These are phyloP conservation scores for Agrypnia vestita DNA, from an alignment of 1,140 invertebrate species.

Conservation along the genomic window DNA sequence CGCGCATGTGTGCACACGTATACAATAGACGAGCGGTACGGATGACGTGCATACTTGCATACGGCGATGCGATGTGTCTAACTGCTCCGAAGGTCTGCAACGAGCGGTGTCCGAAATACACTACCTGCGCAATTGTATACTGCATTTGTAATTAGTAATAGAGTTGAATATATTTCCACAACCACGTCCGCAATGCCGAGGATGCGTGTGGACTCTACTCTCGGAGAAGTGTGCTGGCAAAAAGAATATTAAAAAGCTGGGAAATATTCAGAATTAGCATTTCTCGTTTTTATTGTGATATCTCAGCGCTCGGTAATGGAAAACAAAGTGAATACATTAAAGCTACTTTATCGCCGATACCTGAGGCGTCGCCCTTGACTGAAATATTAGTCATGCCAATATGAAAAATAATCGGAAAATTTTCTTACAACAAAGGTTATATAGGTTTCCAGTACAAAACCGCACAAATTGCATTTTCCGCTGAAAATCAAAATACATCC, in stretches of 20 bases:
- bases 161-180: background rate
- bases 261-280: too few species aligned
- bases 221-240: too few species aligned
- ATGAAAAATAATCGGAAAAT: constrained; percentile 15
- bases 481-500: too few species aligned
- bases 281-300: too few species aligned
- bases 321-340: too few species aligned
- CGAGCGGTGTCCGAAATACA: constrained; percentile 12
- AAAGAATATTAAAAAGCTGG: too few species aligned
- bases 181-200: background rate
- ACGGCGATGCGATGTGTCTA: background rate
- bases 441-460: background rate
- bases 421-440: background rate
- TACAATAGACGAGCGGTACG: background rate
- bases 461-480: constrained; percentile 1
- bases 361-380: background rate
- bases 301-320: too few species aligned
- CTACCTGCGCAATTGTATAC: constrained; percentile 3
- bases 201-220: too few species aligned
- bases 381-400: background rate
- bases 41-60: too few species aligned
- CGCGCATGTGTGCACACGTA: background rate
- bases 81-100: constrained; percentile 20
- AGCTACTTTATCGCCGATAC: background rate
- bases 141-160: background rate